phyloP scores from a whole-genome alignment of 2,888 invertebrate species.

The Plebejus melissa region DNA sequence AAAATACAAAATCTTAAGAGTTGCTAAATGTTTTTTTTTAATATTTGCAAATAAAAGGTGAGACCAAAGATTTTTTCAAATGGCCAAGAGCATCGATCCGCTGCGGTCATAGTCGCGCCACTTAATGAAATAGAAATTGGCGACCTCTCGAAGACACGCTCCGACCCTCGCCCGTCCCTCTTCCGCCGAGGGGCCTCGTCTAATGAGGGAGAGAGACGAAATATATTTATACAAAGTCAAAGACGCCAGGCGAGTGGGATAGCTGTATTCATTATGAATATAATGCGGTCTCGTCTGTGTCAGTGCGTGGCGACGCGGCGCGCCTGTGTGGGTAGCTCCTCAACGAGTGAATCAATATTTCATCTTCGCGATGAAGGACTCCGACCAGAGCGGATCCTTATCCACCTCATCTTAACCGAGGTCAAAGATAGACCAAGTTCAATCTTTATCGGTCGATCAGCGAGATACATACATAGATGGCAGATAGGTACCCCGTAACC shows the following conservation, averaged over 20 bases:
- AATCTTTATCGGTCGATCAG: neutral
- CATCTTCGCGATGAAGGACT: slow-evolving; percentile 64
- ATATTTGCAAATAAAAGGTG: neutral
- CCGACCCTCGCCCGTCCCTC: slow-evolving; percentile 68
- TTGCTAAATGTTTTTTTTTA: neutral
- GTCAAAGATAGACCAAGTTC: no score
- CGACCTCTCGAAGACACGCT: slow-evolving; percentile 75
- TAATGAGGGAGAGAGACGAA: slow-evolving; percentile 66
- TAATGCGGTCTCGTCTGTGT: slow-evolving; percentile 75
- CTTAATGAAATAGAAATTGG: slow-evolving; percentile 78
- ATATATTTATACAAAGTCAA: slow-evolving; percentile 79
- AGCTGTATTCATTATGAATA: slow-evolving; percentile 79
- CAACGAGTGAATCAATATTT: slow-evolving; percentile 74
- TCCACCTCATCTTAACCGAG: slow-evolving; percentile 31
- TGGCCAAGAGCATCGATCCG: slow-evolving; percentile 64
- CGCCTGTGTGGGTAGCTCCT: slow-evolving; percentile 65
- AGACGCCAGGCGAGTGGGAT: slow-evolving; percentile 76
- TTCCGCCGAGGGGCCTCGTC: slow-evolving; percentile 58
- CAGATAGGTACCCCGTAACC: slow-evolving; percentile 27
- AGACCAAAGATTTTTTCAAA: slow-evolving; percentile 49
- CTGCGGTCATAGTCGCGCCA: slow-evolving; percentile 71
- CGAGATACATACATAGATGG: neutral
- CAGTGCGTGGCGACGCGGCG: slow-evolving; percentile 63
- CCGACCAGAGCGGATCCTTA: slow-evolving; percentile 49
- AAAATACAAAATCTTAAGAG: no score